phyloP scores from a whole-genome alignment of 2,113 vertebrate genomes.

The Melospiza melodia region DNA sequence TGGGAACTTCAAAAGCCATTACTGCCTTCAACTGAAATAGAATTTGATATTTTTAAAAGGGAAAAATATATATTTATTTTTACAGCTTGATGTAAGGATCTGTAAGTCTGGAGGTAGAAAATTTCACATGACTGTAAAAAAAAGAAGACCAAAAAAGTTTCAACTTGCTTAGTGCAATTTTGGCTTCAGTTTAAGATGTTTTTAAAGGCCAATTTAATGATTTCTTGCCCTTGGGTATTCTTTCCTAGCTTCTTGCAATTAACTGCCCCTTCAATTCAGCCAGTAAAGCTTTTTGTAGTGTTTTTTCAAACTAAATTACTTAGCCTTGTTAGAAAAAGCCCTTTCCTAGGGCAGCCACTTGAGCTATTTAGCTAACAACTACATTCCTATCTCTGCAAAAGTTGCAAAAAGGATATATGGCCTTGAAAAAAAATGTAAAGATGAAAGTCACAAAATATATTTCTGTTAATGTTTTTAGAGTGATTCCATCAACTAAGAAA shows the following conservation, averaged over 20 bases:
- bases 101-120: neutral
- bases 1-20: neutral
- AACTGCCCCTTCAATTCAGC: slow-evolving; percentile 6
- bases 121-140: neutral
- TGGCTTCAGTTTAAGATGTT: neutral
- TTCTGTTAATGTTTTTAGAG: neutral
- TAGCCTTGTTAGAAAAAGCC: neutral
- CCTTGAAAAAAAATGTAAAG: neutral
- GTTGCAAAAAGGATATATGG: neutral
- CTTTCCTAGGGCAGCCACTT: neutral
- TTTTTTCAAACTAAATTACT: neutral
- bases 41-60: neutral
- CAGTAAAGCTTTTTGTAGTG: neutral
- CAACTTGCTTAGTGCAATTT: neutral
- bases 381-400: neutral
- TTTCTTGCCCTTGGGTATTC: slow-evolving; percentile 8
- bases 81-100: neutral
- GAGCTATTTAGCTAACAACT: neutral
- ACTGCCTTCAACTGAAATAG: neutral
- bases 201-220: neutral
- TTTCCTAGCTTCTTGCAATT: slow-evolving; percentile 14
- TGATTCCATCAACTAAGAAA: neutral
- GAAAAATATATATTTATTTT: neutral
- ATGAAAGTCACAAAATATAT: neutral
- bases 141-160: neutral